Conservation (phyloP, 1,140 invertebrate species). For the Stegodyphus dumicola region DNA sequence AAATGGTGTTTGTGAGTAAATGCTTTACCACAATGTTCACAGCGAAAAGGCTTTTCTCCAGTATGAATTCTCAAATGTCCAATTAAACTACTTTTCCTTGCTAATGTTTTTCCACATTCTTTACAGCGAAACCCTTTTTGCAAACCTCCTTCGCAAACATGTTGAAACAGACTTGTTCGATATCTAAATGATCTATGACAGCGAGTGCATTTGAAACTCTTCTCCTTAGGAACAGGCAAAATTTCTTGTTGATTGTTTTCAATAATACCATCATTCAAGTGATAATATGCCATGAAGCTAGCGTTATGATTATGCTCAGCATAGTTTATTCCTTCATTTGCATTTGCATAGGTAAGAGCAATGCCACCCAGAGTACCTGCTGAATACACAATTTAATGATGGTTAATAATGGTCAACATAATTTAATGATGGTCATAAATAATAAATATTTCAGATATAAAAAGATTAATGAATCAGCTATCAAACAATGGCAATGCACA, state of each 20-base stretch:
- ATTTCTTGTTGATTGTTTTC: conserved; percentile 1
- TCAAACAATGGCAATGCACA: no score
- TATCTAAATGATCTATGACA: conserved; percentile 36
- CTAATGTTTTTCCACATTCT: conserved; percentile 42
- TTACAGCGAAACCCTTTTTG: conserved; percentile 45
- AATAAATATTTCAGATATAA: no score
- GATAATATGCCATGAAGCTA: conserved; percentile 34
- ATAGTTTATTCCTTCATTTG: not conserved
- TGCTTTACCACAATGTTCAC: conserved; percentile 43
- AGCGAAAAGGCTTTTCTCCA: conserved; percentile 41
- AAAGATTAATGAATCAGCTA: no score
- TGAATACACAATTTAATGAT: no score
- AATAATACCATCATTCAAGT: conserved; percentile 18
- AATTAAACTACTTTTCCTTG: conserved; percentile 49
- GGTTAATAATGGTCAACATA: no score
- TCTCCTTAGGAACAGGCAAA: conserved; percentile 2
- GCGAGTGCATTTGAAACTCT: conserved; percentile 19
- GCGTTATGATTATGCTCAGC: conserved; percentile 17
- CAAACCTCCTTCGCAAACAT: conserved; percentile 39
- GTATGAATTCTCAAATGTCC: conserved; percentile 47
- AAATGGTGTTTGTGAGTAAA: conserved; percentile 52
- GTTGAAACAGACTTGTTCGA: conserved; percentile 41
- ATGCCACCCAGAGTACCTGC: no score
- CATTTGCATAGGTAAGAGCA: no score
- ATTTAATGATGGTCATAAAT: no score